Percentiles rank a stretch among this genome's conserved stretches.
These are phyloP conservation scores for Cardiocondyla obscurior DNA, from an alignment of 1,140 invertebrate genomes.

Conservation along the genomic window DNA sequence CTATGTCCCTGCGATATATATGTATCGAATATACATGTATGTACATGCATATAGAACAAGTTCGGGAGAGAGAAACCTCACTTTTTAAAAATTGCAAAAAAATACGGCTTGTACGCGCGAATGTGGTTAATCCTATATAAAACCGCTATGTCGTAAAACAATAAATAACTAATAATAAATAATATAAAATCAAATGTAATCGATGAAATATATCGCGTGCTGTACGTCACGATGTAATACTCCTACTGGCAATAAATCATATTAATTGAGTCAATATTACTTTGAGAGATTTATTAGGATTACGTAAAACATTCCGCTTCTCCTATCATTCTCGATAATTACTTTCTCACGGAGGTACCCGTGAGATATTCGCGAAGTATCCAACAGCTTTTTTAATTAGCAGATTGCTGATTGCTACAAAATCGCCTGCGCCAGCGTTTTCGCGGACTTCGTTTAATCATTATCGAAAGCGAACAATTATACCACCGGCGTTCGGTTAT, in stretches of 20 bases:
- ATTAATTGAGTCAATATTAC: background rate
- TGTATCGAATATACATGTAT: background rate
- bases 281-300: background rate
- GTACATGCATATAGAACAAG: background rate
- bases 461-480: conserved; percentile 41
- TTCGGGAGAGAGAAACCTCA: too few relatives aligned
- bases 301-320: background rate
- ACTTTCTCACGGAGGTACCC: background rate
- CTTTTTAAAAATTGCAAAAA: too few relatives aligned
- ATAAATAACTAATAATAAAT: background rate
- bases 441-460: background rate
- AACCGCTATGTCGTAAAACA: background rate
- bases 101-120: background rate
- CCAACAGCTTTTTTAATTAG: background rate
- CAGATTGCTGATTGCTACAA: background rate
- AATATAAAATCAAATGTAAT: background rate
- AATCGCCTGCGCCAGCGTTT: background rate
- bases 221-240: background rate
- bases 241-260: background rate
- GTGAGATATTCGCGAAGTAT: background rate
- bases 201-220: background rate
- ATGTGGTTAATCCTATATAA: conserved; percentile 12
- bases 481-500: conserved; percentile 18
- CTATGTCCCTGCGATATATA: background rate
- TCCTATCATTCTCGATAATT: background rate